These are phyloP conservation scores for Prosopocoilus inquinatus DNA, from an alignment of 2,888 invertebrate species.

Conservation along the genomic window DNA sequence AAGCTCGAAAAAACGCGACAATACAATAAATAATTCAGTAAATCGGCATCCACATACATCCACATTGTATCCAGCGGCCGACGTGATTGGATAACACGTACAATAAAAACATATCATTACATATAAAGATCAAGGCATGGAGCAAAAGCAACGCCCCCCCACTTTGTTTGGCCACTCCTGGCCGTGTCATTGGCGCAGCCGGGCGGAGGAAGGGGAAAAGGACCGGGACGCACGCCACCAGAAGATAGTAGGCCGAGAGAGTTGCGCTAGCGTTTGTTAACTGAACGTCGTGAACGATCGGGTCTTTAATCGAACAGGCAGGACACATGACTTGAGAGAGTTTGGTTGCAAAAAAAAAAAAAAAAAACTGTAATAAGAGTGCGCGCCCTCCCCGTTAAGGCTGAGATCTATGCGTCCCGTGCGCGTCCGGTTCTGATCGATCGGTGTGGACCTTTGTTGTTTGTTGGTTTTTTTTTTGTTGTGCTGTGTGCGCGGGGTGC, in stretches of 20 bases:
- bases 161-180: conserved; percentile 45
- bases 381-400: background rate
- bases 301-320: conserved; percentile 13
- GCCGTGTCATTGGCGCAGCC: conserved; percentile 34
- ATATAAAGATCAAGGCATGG: conserved; percentile 27
- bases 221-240: conserved; percentile 4
- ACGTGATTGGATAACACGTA: conserved; percentile 45
- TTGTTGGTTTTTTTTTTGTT: conserved; percentile 27
- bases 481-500: conserved; percentile 45
- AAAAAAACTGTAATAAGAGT: conserved; percentile 1
- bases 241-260: conserved; percentile 17
- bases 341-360: background rate
- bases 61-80: conserved; percentile 35
- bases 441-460: conserved; percentile 15
- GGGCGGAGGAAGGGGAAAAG: conserved; percentile 7
- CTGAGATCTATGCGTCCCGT: background rate
- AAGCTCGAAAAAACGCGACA: background rate
- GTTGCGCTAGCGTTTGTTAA: conserved; percentile 10
- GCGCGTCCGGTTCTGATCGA: background rate
- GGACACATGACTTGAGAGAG: background rate
- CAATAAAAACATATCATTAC: conserved; percentile 50
- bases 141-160: conserved; percentile 41
- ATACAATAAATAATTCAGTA: conserved; percentile 17
- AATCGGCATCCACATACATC: conserved; percentile 24
- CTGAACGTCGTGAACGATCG: conserved; percentile 7